A percentile compares a stretch with the other conserved stretches of the same genome.
These are phyloP conservation scores for Phrynosoma platyrhinos DNA, from an alignment of 2,113 vertebrate genomes.

Conservation along the genomic window DNA sequence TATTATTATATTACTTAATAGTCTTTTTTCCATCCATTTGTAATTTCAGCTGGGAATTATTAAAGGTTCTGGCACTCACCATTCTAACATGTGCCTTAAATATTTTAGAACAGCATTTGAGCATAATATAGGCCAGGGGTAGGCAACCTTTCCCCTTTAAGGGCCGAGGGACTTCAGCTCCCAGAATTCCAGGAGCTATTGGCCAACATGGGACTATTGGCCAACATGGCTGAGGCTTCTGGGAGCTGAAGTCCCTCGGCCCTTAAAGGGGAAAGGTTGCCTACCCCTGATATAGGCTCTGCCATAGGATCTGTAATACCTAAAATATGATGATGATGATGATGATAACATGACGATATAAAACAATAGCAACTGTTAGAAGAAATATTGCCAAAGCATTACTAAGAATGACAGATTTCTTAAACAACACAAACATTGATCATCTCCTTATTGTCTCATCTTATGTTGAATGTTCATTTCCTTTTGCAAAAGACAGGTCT, in stretches of 20 bases:
- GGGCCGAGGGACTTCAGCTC: too few species aligned
- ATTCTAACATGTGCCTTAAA: slow-evolving; percentile 30
- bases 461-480: slow-evolving; percentile 10
- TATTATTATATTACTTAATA: slow-evolving; percentile 5
- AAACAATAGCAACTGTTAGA: neutral
- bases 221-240: too few species aligned
- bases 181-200: too few species aligned
- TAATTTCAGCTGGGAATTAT: slow-evolving; percentile 9
- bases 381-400: neutral
- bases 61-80: slow-evolving; percentile 9
- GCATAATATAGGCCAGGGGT: too few species aligned
- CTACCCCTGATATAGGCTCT: neutral
- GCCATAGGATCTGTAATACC: slow-evolving; percentile 5
- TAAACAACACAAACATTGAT: neutral
- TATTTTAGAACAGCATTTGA: slow-evolving; percentile 24
- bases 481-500: neutral
- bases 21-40: neutral
- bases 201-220: too few species aligned
- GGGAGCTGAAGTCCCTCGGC: too few species aligned
- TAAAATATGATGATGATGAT: too few species aligned
- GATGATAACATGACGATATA: neutral
- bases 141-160: too few species aligned
- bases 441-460: slow-evolving; percentile 4
- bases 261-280: too few species aligned
- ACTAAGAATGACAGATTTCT: neutral